phyloP scores from a whole-genome alignment of 2,888 invertebrate species.

The Nemurella pictetii region DNA sequence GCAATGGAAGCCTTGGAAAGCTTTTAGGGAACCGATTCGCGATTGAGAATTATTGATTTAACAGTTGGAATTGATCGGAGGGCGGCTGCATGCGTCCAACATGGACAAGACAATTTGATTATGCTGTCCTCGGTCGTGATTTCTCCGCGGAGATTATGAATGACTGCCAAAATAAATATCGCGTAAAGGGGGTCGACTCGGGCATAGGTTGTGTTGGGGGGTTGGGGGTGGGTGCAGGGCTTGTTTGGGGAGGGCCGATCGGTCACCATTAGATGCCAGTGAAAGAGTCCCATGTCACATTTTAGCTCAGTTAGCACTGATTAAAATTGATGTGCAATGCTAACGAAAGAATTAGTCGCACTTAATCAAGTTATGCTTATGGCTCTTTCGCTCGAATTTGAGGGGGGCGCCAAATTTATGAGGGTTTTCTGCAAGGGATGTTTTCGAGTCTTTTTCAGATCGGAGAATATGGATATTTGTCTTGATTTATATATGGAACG shows the following conservation, averaged over 20 bases:
- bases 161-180: background rate
- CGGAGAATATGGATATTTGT: constrained; percentile 23
- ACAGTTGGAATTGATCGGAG: background rate
- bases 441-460: constrained; percentile 28
- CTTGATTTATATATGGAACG: constrained; percentile 5
- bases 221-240: background rate
- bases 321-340: constrained; percentile 36
- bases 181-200: background rate
- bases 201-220: no score
- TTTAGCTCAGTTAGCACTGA: constrained; percentile 31
- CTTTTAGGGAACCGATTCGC: background rate
- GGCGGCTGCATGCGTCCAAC: background rate
- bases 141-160: constrained; percentile 6
- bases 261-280: constrained; percentile 28
- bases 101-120: constrained; percentile 23
- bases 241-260: background rate
- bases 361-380: constrained; percentile 34
- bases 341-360: constrained; percentile 24
- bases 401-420: constrained; percentile 22
- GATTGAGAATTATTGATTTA: background rate
- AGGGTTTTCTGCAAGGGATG: constrained; percentile 22
- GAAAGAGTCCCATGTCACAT: constrained; percentile 26
- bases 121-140: background rate
- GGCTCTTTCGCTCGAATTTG: background rate
- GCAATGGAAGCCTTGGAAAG: background rate